Conservation (phyloP, 2,797 vertebrate species). For the Discoglossus pictus region DNA sequence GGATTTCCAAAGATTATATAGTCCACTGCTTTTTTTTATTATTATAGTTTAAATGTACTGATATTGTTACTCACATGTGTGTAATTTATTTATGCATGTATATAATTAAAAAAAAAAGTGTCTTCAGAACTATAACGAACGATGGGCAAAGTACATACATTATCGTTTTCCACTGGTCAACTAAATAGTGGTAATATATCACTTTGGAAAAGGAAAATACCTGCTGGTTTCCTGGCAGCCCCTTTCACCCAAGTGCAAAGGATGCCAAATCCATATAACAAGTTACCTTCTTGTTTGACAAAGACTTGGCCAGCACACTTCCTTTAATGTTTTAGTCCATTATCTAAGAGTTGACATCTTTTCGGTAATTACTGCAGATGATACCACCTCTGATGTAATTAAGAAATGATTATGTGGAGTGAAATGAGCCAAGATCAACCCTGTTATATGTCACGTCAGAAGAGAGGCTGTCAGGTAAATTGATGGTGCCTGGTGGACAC, state of each 20-base stretch:
- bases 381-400: slow-evolving; percentile 84
- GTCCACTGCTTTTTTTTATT: too few relatives aligned
- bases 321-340: slow-evolving; percentile 70
- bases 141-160: too few relatives aligned
- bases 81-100: too few relatives aligned
- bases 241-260: slow-evolving; percentile 10
- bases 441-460: slow-evolving; percentile 69
- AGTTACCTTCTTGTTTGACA: slow-evolving; percentile 46
- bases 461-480: slow-evolving; percentile 76
- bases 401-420: slow-evolving; percentile 81
- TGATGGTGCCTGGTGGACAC: slow-evolving; percentile 71
- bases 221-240: slow-evolving; percentile 31
- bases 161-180: too few relatives aligned
- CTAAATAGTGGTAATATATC: too few relatives aligned
- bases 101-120: too few relatives aligned
- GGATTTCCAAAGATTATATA: too few relatives aligned
- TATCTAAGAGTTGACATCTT: slow-evolving; percentile 77
- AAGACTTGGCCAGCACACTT: slow-evolving; percentile 57
- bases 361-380: slow-evolving; percentile 81
- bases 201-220: slow-evolving; percentile 3
- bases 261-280: slow-evolving; percentile 43
- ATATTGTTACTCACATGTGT: too few relatives aligned
- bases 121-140: too few relatives aligned
- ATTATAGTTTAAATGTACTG: too few relatives aligned
- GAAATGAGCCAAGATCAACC: slow-evolving; percentile 77